Evolutionary conservation across 1,140 invertebrate species (phyloP).

Genomic region (Drosophila murphyi): DNA sequence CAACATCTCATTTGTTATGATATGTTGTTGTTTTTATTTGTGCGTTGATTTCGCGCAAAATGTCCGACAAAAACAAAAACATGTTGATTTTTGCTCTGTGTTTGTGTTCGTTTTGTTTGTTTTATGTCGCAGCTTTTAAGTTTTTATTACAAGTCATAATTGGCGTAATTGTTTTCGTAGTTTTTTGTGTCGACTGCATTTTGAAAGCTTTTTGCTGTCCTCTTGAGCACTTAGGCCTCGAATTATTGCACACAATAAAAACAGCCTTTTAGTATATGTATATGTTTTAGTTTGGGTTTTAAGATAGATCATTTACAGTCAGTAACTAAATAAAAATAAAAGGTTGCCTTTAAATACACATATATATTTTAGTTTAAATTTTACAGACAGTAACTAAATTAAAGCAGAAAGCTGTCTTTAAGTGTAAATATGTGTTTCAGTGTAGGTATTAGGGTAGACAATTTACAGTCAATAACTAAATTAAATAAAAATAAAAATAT

Average conservation of each 20-base stretch:
- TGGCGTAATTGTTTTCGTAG: slow-evolving; percentile 76
- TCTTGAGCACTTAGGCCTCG: slow-evolving; percentile 26
- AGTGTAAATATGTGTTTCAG: no score
- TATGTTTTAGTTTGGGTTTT: no score
- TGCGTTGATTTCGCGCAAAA: slow-evolving; percentile 45
- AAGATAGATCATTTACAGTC: no score
- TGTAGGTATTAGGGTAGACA: neutral
- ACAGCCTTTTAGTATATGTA: no score
- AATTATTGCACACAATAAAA: neutral
- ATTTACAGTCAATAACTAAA: neutral
- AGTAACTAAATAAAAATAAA: neutral
- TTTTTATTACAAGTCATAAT: slow-evolving; percentile 72
- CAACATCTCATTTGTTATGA: slow-evolving; percentile 4
- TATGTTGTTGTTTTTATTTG: slow-evolving; percentile 32
- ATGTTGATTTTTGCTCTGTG: slow-evolving; percentile 59
- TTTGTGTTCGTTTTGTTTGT: slow-evolving; percentile 1
- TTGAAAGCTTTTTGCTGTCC: slow-evolving; percentile 75
- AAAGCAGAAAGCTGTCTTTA: no score
- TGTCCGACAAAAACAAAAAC: slow-evolving; percentile 57
- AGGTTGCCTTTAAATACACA: no score
- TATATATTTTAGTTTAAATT: no score
- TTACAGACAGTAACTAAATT: no score
- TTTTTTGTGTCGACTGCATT: slow-evolving; percentile 39
- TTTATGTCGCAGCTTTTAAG: slow-evolving; percentile 62
- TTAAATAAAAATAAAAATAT: neutral